Conservation (phyloP, 37 sponge, comb jelly and placozoan genomes). For the Cladorhizidae sp. region DNA sequence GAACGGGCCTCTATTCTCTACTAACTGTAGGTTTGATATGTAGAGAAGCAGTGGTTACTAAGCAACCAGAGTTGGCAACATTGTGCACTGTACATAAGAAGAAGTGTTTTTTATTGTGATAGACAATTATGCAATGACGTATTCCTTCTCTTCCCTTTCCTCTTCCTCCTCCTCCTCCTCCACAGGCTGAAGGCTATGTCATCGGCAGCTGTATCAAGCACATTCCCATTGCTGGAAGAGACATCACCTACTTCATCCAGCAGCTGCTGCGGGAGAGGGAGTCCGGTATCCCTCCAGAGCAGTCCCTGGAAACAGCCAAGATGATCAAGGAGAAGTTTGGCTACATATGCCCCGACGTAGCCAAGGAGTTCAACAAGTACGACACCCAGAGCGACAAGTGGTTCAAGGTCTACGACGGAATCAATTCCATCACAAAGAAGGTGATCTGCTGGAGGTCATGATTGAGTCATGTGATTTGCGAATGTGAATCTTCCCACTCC, state of each 20-base stretch:
- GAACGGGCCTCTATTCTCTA: too few relatives aligned
- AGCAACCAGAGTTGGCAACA: too few relatives aligned
- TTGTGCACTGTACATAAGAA: too few relatives aligned
- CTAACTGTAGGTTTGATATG: too few relatives aligned
- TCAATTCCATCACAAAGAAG: conserved; percentile 91
- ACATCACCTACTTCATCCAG: conserved; percentile 99
- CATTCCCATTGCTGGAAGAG: conserved; percentile 99
- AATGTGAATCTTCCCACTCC: too few relatives aligned
- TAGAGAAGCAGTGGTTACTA: too few relatives aligned
- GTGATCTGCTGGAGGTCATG: too few relatives aligned
- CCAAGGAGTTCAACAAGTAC: conserved; percentile 98
- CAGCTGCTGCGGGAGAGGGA: conserved; percentile 97
- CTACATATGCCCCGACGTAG: conserved; percentile 99
- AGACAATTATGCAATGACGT: too few relatives aligned
- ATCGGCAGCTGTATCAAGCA: conserved; percentile 99
- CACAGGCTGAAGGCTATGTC: conserved; percentile 97
- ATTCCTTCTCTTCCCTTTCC: too few relatives aligned
- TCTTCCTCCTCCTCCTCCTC: too few relatives aligned
- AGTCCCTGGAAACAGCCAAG: conserved; percentile 96
- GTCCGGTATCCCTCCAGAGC: conserved; percentile 96
- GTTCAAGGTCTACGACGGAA: conserved; percentile 87
- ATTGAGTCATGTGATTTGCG: too few relatives aligned
- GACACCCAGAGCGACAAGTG: conserved; percentile 93
- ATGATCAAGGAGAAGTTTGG: conserved; percentile 94
- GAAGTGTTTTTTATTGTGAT: too few relatives aligned